Conservation (phyloP, 2,888 invertebrate genomes). For the Pteria penguin region DNA sequence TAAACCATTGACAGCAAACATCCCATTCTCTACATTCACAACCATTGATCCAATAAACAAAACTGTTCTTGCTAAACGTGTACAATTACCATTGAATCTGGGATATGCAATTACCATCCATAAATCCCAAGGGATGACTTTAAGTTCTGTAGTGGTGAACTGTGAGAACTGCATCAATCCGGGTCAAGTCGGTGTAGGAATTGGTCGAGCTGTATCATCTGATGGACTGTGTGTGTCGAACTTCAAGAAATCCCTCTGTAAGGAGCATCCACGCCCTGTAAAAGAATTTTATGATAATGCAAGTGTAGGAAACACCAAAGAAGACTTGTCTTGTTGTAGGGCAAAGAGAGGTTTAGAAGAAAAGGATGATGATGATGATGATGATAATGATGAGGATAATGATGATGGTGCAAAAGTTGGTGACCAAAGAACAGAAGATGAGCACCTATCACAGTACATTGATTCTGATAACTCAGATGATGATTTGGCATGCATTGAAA, state of each 20-base stretch:
- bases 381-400: neutral
- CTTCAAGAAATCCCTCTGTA: slow-evolving; percentile 11
- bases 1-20: slow-evolving; percentile 7
- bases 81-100: slow-evolving; percentile 28
- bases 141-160: slow-evolving; percentile 18
- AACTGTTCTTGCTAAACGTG: slow-evolving; percentile 12
- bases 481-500: neutral
- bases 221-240: slow-evolving; percentile 12
- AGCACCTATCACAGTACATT: neutral
- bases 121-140: slow-evolving; percentile 30
- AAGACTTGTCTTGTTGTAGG: slow-evolving; percentile 5
- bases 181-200: slow-evolving; percentile 34
- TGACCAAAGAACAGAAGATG: neutral
- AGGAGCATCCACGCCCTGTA: slow-evolving; percentile 14
- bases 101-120: slow-evolving; percentile 35
- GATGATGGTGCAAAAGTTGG: neutral
- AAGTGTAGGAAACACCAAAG: neutral
- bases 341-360: neutral
- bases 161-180: slow-evolving; percentile 24
- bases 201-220: slow-evolving; percentile 23
- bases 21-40: neutral
- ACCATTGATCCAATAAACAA: slow-evolving; percentile 14
- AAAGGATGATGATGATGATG: neutral
- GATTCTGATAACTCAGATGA: neutral
- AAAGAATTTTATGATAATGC: slow-evolving; percentile 14